These are phyloP conservation scores for Caenorhabditis remanei DNA, from an alignment of 1,140 invertebrate genomes.

Conservation along the genomic window DNA sequence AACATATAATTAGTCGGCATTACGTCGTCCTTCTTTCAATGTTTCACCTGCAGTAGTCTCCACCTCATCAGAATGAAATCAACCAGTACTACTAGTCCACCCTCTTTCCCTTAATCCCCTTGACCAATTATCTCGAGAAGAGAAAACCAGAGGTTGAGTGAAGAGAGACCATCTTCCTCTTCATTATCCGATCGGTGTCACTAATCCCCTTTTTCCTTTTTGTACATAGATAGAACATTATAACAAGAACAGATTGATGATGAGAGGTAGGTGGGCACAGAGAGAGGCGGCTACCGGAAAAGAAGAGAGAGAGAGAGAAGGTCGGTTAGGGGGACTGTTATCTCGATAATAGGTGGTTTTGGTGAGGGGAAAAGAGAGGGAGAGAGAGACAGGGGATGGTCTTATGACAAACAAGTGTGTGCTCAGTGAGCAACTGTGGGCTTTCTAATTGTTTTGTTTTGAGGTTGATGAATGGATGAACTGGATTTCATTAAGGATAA, in stretches of 20 bases:
- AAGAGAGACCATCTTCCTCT: constrained; percentile 12
- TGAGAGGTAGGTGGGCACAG: too few species aligned
- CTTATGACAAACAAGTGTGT: constrained; percentile 33
- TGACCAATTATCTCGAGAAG: constrained; percentile 20
- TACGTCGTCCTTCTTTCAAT: too few species aligned
- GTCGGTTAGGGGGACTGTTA: neutral
- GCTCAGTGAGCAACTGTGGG: neutral
- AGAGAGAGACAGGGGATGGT: neutral
- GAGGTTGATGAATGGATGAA: neutral
- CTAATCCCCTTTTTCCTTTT: neutral
- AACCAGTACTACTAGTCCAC: too few species aligned
- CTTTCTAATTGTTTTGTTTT: neutral
- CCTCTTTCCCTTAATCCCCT: neutral
- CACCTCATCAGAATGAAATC: too few species aligned
- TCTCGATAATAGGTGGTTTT: neutral
- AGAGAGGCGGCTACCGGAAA: too few species aligned
- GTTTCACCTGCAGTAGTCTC: too few species aligned
- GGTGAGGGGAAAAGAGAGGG: too few species aligned
- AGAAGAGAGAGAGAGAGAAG: neutral
- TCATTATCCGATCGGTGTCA: constrained; percentile 46
- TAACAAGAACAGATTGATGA: neutral
- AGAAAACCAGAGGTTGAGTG: neutral
- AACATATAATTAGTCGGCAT: too few species aligned
- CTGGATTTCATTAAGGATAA: too few species aligned
- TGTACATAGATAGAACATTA: neutral